phyloP scores from a whole-genome alignment of 2,113 vertebrate genomes.

The Muntiacus reevesi region DNA sequence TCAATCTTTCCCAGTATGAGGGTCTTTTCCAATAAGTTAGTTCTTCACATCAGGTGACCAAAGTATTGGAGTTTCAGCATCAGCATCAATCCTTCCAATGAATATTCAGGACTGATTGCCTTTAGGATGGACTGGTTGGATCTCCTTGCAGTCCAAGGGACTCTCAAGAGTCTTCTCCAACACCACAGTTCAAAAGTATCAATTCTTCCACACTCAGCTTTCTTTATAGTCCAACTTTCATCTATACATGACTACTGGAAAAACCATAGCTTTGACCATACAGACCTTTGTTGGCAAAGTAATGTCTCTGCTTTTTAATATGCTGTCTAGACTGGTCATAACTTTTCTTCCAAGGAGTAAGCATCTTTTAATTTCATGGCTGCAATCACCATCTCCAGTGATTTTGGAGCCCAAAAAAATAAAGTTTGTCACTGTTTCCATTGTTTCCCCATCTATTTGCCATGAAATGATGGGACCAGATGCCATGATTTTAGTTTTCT shows the following conservation, averaged over 20 bases:
- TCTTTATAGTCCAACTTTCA: neutral
- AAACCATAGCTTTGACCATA: neutral
- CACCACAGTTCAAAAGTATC: neutral
- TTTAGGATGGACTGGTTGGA: neutral
- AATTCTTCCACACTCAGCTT: fast-evolving
- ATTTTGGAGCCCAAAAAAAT: neutral
- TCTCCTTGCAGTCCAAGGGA: neutral
- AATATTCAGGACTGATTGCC: neutral
- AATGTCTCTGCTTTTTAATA: neutral
- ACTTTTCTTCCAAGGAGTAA: neutral
- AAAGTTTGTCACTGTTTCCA: neutral
- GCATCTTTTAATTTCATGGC: neutral
- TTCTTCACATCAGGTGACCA: neutral
- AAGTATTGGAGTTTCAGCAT: neutral
- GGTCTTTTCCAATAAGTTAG: neutral
- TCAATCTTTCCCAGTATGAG: neutral
- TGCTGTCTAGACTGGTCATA: neutral
- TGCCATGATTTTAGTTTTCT: neutral
- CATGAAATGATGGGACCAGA: neutral
- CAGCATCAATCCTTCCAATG: neutral
- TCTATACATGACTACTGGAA: neutral
- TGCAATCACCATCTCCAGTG: neutral
- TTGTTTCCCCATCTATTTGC: neutral
- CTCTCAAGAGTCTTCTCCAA: neutral
- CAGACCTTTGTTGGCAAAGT: neutral